phyloP scores from a whole-genome alignment of 2,888 invertebrate genomes.

The Ennomos erosarius region DNA sequence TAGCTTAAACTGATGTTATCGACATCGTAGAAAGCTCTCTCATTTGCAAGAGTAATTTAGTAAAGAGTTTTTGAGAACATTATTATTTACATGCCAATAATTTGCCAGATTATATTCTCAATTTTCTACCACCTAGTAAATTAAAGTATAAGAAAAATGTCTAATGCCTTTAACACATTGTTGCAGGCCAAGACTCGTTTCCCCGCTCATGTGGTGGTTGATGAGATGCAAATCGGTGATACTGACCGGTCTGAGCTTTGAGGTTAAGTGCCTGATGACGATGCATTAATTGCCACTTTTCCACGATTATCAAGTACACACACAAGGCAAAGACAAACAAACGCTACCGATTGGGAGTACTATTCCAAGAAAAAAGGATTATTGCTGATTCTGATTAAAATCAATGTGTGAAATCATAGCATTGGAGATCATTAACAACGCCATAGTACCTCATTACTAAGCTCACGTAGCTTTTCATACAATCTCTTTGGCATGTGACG shows the following conservation, averaged over 20 bases:
- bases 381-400: no score
- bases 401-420: no score
- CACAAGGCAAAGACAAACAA: no score
- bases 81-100: neutral
- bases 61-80: no score
- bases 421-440: no score
- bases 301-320: constrained; percentile 31
- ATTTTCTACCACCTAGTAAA: neutral
- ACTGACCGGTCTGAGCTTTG: constrained; percentile 42
- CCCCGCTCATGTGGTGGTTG: constrained; percentile 25
- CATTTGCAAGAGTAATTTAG: no score
- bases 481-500: no score
- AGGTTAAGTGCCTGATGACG: constrained; percentile 56
- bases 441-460: no score
- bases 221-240: constrained; percentile 49
- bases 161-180: neutral
- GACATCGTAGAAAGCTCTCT: no score
- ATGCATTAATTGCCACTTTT: constrained; percentile 49
- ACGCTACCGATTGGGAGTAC: neutral
- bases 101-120: neutral
- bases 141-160: neutral
- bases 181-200: constrained; percentile 8
- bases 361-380: neutral
- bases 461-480: no score
- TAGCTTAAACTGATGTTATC: no score